A percentile compares a stretch with the other conserved stretches of the same genome.
Evolutionary conservation across 2,113 vertebrate genomes (phyloP).

Genomic region (Gadus chalcogrammus): DNA sequence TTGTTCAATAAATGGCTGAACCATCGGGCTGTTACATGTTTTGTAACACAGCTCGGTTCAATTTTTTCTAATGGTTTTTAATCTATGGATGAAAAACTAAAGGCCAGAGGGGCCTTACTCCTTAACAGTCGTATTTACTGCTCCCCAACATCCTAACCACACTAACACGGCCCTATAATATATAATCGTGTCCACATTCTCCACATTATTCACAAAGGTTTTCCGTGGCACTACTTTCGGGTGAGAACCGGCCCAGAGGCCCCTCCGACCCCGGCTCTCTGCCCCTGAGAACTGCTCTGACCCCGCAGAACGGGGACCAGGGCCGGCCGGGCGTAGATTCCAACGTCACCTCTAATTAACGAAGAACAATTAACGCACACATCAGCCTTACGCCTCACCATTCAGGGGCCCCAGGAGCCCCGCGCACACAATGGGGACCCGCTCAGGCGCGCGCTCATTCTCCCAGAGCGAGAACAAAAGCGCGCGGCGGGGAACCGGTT

Average conservation of each 20-base stretch:
- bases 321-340: conserved; percentile 79
- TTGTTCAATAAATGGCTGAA: no score
- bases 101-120: no score
- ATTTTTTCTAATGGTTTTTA: no score
- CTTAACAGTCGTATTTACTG: no score
- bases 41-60: no score
- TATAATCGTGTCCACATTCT: no score
- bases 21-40: no score
- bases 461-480: conserved; percentile 68
- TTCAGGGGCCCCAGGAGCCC: conserved; percentile 63
- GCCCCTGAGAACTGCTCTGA: conserved; percentile 59
- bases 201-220: no score
- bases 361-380: conserved; percentile 86
- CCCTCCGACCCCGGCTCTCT: neutral
- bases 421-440: conserved; percentile 72
- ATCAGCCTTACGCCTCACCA: conserved; percentile 72
- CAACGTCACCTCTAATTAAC: conserved; percentile 92
- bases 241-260: neutral
- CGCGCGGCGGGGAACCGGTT: conserved; percentile 49
- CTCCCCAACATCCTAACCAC: no score
- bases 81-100: no score
- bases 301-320: conserved; percentile 32
- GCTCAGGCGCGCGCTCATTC: conserved; percentile 66
- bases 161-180: no score
- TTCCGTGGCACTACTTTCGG: no score